phyloP scores from a whole-genome alignment of 2,888 invertebrate species.

The Leptura quadrifasciata region DNA sequence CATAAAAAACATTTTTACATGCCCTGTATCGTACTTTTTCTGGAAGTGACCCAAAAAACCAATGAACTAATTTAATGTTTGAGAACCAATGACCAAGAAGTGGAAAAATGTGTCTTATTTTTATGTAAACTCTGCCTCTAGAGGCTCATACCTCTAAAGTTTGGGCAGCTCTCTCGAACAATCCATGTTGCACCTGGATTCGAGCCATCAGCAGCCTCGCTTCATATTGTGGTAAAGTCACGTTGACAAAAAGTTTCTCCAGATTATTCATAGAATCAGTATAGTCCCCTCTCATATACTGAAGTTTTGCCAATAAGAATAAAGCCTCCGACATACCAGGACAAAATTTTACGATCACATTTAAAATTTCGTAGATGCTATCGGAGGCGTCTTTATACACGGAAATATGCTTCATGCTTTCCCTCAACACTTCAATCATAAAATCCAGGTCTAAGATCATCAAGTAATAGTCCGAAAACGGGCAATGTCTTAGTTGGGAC shows the following conservation, averaged over 20 bases:
- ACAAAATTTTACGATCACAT: slow-evolving; percentile 84
- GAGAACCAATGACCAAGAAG: too few species aligned
- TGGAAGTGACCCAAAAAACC: too few species aligned
- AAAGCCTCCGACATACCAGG: slow-evolving; percentile 85
- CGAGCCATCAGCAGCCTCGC: slow-evolving; percentile 91
- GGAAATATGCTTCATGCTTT: slow-evolving; percentile 85
- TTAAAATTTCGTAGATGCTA: slow-evolving; percentile 75
- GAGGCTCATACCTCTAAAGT: slow-evolving; percentile 82
- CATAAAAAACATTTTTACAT: too few species aligned
- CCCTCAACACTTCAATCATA: slow-evolving; percentile 84
- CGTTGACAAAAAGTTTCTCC: slow-evolving; percentile 82
- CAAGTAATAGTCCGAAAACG: slow-evolving; percentile 86
- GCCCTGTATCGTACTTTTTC: too few species aligned
- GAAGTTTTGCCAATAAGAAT: slow-evolving; percentile 85
- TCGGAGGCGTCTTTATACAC: slow-evolving; percentile 46
- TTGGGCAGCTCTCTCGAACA: slow-evolving; percentile 87
- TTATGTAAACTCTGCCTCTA: too few species aligned
- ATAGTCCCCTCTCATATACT: slow-evolving; percentile 87
- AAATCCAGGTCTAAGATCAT: slow-evolving; percentile 90
- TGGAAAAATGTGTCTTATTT: too few species aligned
- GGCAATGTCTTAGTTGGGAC: slow-evolving; percentile 75
- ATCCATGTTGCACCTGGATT: slow-evolving; percentile 84
- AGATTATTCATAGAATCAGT: slow-evolving; percentile 83
- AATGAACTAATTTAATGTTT: too few species aligned
- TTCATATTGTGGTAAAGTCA: slow-evolving; percentile 88